Evolutionary conservation across 2,113 vertebrate genomes (phyloP).

Genomic region (Saccopteryx bilineata): DNA sequence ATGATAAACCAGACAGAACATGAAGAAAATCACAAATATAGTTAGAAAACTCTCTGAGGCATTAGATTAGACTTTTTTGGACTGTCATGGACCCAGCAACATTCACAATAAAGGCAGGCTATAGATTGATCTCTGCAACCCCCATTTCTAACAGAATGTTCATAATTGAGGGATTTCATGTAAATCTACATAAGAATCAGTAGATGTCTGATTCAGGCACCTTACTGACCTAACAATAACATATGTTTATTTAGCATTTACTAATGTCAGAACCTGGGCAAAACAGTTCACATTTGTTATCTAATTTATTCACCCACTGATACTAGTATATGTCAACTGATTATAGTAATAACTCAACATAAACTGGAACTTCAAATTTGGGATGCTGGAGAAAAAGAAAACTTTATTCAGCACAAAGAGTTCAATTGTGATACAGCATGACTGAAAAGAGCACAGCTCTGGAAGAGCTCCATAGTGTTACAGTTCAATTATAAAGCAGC

Average conservation of each 20-base stretch:
- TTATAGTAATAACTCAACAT: not conserved
- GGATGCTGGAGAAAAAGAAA: not conserved
- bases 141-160: not conserved
- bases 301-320: not conserved
- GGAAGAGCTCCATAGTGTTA: not conserved
- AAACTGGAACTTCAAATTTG: too few relatives aligned
- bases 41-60: not conserved
- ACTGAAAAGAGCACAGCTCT: not conserved
- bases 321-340: not conserved
- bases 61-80: not conserved
- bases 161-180: not conserved
- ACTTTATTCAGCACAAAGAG: not conserved
- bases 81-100: not conserved
- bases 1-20: not conserved
- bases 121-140: not conserved
- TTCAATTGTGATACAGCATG: not conserved
- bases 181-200: not conserved
- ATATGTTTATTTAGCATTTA: not conserved
- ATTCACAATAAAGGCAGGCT: not conserved
- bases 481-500: not conserved
- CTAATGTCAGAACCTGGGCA: not conserved
- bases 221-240: not conserved
- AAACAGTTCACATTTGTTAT: not conserved
- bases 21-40: not conserved
- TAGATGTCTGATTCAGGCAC: not conserved